Conservation (phyloP, 2,888 invertebrate genomes). For the Heterodera filipjevi region DNA sequence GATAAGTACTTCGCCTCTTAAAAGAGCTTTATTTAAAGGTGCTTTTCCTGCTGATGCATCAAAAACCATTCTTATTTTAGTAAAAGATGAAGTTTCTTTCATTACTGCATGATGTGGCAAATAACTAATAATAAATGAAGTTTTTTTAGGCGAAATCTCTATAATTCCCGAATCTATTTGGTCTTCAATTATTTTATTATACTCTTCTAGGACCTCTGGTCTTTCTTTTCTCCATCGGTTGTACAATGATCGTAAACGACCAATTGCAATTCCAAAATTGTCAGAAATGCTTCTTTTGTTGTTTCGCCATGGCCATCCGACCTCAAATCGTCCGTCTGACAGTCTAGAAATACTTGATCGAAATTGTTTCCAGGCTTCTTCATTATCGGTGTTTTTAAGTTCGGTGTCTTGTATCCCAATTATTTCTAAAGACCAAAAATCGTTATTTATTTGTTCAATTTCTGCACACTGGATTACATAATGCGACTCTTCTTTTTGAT, state of each 20-base stretch:
- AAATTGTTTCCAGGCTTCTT: too few species aligned
- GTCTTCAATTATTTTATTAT: neutral
- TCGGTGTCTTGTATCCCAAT: neutral
- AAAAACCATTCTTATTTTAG: slow-evolving; percentile 37
- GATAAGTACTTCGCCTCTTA: slow-evolving; percentile 31
- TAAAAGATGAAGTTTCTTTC: slow-evolving; percentile 32
- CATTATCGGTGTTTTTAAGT: neutral
- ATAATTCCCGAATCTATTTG: neutral
- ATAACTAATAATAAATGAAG: slow-evolving; percentile 33
- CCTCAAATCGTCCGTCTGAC: slow-evolving; percentile 5
- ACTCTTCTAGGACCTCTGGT: neutral
- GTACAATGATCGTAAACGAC: neutral
- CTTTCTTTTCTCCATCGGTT: neutral
- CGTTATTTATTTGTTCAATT: neutral
- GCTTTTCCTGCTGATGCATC: slow-evolving; percentile 39
- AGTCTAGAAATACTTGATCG: neutral
- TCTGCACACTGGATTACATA: neutral
- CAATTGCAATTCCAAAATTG: slow-evolving; percentile 13
- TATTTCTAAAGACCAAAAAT: slow-evolving; percentile 3
- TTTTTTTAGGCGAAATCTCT: neutral
- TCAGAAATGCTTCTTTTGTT: neutral
- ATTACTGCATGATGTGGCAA: slow-evolving; percentile 42
- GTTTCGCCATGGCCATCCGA: slow-evolving; percentile 12
- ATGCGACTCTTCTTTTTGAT: neutral
- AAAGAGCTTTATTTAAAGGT: slow-evolving; percentile 35